These are phyloP conservation scores for Rallus crepitans DNA, from an alignment of 2,797 vertebrate species.

Conservation along the genomic window DNA sequence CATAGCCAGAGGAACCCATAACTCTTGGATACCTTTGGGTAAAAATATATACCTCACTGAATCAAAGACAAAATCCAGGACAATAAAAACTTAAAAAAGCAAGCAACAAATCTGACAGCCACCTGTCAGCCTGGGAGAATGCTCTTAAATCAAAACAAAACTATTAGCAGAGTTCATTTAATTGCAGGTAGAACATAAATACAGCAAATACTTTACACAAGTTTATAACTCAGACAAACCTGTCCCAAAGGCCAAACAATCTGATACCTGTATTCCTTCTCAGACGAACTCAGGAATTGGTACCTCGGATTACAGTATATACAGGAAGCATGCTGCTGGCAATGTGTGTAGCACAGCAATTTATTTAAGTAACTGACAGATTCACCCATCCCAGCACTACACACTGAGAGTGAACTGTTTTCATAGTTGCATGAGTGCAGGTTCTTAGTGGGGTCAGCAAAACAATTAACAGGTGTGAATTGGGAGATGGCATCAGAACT, in stretches of 20 bases:
- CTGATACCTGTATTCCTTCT: background rate
- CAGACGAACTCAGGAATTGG: background rate
- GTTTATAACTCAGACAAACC: background rate
- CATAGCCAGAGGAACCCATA: slow-evolving; percentile 3
- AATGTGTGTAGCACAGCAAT: background rate
- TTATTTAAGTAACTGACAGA: background rate
- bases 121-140: background rate
- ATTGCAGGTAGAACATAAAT: background rate
- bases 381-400: background rate
- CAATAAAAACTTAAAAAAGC: slow-evolving; percentile 6
- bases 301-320: background rate
- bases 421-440: background rate
- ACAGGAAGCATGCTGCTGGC: background rate
- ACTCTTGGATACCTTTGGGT: background rate
- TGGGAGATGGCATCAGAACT: background rate
- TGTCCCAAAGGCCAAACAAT: background rate
- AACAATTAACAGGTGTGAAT: background rate
- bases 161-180: background rate
- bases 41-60: background rate
- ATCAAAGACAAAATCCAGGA: slow-evolving; percentile 18
- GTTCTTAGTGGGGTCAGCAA: background rate
- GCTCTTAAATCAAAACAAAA: background rate
- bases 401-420: background rate
- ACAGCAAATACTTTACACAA: background rate
- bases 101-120: background rate